A percentile compares a stretch with the other conserved stretches of the same genome.
Conservation (phyloP, 64 coral and sea anemone genomes). For the Actinia equina region DNA sequence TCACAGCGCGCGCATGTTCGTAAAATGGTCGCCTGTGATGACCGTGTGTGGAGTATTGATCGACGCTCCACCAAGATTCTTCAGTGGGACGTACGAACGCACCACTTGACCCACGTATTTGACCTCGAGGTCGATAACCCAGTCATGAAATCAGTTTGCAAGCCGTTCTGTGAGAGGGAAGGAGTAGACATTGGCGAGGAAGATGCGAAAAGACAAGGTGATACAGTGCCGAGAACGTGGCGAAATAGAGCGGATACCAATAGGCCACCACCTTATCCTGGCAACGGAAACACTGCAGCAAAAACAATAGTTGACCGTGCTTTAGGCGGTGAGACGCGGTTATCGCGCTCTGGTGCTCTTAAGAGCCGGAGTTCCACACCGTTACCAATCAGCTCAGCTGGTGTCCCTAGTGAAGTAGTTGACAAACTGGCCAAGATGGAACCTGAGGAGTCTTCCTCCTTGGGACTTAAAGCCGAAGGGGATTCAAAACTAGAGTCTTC, state of each 20-base stretch:
- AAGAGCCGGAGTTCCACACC: neutral
- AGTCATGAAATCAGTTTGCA: constrained; percentile 49
- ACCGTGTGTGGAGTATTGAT: constrained; percentile 75
- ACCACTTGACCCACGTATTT: constrained; percentile 77
- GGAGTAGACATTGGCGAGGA: constrained; percentile 17
- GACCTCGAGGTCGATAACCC: constrained; percentile 65
- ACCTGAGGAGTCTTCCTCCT: neutral
- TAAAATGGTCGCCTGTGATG: constrained; percentile 70
- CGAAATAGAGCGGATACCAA: neutral
- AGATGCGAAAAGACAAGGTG: constrained; percentile 1
- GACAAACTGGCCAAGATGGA: neutral
- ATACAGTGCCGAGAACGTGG: neutral
- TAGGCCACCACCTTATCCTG: constrained; percentile 22
- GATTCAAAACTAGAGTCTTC: neutral
- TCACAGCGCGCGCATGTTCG: constrained; percentile 42
- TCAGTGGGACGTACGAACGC: constrained; percentile 67
- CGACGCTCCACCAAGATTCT: constrained; percentile 74
- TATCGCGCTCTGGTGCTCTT: constrained; percentile 10
- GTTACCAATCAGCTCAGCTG: neutral
- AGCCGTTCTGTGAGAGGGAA: neutral
- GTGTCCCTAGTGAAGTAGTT: neutral
- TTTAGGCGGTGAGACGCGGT: neutral
- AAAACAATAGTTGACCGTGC: constrained; percentile 6
- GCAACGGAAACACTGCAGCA: neutral
- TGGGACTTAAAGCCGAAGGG: neutral